A percentile compares a stretch with the other conserved stretches of the same genome.
Conservation (phyloP, 2,797 vertebrate species). For the Notamacropus eugenii region DNA sequence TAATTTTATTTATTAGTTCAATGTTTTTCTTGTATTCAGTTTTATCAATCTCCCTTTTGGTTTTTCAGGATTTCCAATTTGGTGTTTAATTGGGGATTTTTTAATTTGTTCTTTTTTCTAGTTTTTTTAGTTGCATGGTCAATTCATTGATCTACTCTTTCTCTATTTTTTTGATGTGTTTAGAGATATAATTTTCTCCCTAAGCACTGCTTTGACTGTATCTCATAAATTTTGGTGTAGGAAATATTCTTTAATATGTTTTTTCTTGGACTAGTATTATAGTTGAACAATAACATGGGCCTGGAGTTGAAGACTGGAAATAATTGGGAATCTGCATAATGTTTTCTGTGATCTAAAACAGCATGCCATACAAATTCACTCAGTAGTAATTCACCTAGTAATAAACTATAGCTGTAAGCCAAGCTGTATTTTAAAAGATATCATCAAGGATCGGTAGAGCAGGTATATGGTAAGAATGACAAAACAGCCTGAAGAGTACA, state of each 20-base stretch:
- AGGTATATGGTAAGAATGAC: background rate
- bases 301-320: too few relatives aligned
- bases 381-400: too few relatives aligned
- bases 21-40: background rate
- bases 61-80: background rate
- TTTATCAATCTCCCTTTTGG: background rate
- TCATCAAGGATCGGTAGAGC: background rate
- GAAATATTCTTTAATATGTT: background rate
- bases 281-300: too few relatives aligned
- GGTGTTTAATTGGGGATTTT: too few relatives aligned
- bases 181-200: background rate
- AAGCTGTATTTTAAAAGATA: background rate
- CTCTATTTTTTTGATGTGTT: background rate
- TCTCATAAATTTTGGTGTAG: background rate
- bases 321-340: too few relatives aligned
- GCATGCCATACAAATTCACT: too few relatives aligned
- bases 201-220: background rate
- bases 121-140: too few relatives aligned
- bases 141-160: background rate
- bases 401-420: too few relatives aligned
- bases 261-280: background rate
- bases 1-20: background rate
- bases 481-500: background rate
- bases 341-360: too few relatives aligned
- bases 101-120: background rate